Evolutionary conservation across 2,113 vertebrate species (phyloP).

Genomic region (Micromys minutus): DNA sequence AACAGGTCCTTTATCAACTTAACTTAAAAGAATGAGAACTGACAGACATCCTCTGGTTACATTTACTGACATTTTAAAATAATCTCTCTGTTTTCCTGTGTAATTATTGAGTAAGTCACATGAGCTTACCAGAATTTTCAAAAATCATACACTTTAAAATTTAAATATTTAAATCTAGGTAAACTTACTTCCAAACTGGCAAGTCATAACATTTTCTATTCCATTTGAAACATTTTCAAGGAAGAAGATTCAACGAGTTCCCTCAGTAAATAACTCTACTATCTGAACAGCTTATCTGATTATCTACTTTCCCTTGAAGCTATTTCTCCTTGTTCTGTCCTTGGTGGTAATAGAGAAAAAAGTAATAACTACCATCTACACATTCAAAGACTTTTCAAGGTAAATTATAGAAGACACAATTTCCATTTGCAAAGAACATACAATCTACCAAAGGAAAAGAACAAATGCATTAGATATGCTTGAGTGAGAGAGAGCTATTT

Average conservation of each 20-base stretch:
- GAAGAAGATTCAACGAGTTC: conserved; percentile 59
- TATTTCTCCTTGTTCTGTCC: conserved; percentile 69
- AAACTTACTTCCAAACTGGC: neutral
- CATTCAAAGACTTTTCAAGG: conserved; percentile 62
- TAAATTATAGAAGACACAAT: conserved; percentile 71
- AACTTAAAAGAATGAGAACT: neutral
- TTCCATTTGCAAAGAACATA: conserved; percentile 53
- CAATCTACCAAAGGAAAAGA: conserved; percentile 64
- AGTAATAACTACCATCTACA: conserved; percentile 54
- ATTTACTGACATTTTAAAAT: neutral
- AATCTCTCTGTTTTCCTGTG: neutral
- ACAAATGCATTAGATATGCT: conserved; percentile 70
- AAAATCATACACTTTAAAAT: conserved; percentile 55
- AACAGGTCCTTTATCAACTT: neutral
- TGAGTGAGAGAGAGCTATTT: conserved; percentile 62
- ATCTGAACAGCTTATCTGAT: conserved; percentile 64
- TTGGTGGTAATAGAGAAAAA: conserved; percentile 63
- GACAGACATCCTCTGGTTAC: neutral
- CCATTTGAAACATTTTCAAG: conserved; percentile 67
- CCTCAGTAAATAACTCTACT: conserved; percentile 64
- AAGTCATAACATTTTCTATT: conserved; percentile 16
- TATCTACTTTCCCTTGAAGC: conserved; percentile 68
- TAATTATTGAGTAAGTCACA: neutral
- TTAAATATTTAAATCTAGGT: neutral
- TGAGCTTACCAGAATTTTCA: conserved; percentile 32